Evolutionary conservation across 2,797 vertebrate genomes (phyloP).

Genomic region (Pogoniulus pusillus): DNA sequence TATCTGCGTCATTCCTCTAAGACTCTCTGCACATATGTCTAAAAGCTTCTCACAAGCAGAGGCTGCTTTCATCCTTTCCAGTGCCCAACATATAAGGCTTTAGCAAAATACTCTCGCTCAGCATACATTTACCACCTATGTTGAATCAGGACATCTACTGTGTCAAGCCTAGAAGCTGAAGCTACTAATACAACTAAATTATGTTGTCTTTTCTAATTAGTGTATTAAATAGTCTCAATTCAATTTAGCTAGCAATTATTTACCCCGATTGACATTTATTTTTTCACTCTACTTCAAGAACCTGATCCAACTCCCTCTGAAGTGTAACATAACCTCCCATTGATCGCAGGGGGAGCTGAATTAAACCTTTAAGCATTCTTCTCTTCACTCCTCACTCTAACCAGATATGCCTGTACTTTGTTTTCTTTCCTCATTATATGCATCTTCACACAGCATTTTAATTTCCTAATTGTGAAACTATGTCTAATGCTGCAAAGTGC

Average conservation of each 20-base stretch:
- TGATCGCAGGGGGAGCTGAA: not conserved
- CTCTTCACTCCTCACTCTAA: not conserved
- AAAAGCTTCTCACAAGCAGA: rapidly evolving
- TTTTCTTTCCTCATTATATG: not conserved
- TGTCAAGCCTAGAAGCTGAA: not conserved
- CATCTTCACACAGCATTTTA: not conserved
- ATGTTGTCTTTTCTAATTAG: not conserved
- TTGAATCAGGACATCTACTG: not conserved
- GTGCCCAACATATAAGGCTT: rapidly evolving
- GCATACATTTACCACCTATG: rapidly evolving
- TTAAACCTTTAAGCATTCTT: not conserved
- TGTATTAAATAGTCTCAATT: not conserved
- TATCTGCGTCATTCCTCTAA: rapidly evolving
- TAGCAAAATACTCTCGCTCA: rapidly evolving
- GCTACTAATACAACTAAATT: not conserved
- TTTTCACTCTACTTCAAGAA: not conserved
- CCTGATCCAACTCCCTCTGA: not conserved
- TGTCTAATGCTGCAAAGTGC: not conserved
- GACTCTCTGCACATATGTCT: not conserved
- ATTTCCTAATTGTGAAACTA: not conserved
- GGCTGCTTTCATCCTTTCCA: not conserved
- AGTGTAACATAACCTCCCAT: not conserved
- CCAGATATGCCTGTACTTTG: not conserved
- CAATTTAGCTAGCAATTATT: slow-evolving; percentile 3
- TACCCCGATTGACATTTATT: not conserved